Percentiles rank a stretch among this genome's conserved stretches.
These are phyloP conservation scores for Habroteleia sp. DNA, from an alignment of 2,888 invertebrate genomes.

Conservation along the genomic window DNA sequence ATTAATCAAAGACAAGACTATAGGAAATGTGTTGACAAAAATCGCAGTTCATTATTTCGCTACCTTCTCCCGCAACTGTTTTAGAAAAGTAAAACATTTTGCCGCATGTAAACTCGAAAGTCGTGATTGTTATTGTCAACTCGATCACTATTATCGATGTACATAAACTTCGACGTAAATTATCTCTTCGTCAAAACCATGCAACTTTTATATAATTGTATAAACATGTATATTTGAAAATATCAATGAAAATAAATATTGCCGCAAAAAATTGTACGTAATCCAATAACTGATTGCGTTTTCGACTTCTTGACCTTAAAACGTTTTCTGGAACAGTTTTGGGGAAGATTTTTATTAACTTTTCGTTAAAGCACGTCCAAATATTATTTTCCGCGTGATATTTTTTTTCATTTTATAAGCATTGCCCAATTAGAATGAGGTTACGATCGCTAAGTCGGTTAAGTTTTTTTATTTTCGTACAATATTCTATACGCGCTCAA, in stretches of 20 bases:
- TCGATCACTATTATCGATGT: slow-evolving; percentile 76
- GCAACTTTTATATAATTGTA: slow-evolving; percentile 80
- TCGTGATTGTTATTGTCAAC: slow-evolving; percentile 48
- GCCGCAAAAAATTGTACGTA: slow-evolving; percentile 71
- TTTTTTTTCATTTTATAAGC: slow-evolving; percentile 47
- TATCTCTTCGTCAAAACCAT: slow-evolving; percentile 78
- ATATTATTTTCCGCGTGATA: slow-evolving; percentile 26
- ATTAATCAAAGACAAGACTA: background rate
- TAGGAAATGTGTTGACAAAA: slow-evolving; percentile 2
- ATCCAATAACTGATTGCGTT: slow-evolving; percentile 73
- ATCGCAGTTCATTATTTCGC: background rate
- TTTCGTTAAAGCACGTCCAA: background rate
- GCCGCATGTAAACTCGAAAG: slow-evolving; percentile 19
- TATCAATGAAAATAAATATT: slow-evolving; percentile 80
- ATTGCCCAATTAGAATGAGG: slow-evolving; percentile 61
- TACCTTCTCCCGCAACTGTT: slow-evolving; percentile 77
- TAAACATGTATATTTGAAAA: slow-evolving; percentile 80
- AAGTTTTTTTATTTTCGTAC: slow-evolving; percentile 11
- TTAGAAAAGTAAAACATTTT: slow-evolving; percentile 71
- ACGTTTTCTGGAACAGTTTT: slow-evolving; percentile 80
- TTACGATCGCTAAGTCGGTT: slow-evolving; percentile 72
- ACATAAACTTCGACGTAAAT: slow-evolving; percentile 71
- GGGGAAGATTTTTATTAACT: slow-evolving; percentile 77
- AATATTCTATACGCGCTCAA: slow-evolving; percentile 17
- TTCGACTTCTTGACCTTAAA: slow-evolving; percentile 75